Percentiles rank a stretch among this genome's conserved stretches.
Evolutionary conservation across 2,888 invertebrate species (phyloP).

Genomic region (Limenitis camilla): DNA sequence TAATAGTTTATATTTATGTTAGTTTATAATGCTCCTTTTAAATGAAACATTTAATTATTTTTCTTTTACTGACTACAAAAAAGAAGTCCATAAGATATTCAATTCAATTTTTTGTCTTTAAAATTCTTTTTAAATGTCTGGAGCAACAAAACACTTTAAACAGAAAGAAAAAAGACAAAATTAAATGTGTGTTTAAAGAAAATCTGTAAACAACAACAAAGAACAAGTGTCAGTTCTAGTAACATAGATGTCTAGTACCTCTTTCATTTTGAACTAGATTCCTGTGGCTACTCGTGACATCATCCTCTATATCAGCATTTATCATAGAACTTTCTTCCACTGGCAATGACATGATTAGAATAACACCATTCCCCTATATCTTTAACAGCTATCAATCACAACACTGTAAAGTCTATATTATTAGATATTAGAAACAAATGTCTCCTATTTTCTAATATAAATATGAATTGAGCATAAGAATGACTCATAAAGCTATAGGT

Average conservation of each 20-base stretch:
- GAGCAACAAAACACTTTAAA: no score
- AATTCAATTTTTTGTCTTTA: no score
- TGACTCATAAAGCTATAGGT: slow-evolving; percentile 12
- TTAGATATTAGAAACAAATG: neutral
- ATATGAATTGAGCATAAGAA: slow-evolving; percentile 2
- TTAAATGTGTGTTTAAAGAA: no score
- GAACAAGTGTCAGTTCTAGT: neutral
- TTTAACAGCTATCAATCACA: neutral
- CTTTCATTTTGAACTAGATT: slow-evolving; percentile 50
- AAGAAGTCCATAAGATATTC: no score
- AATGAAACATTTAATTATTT: no score
- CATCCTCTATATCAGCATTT: slow-evolving; percentile 61
- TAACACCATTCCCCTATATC: slow-evolving; percentile 27
- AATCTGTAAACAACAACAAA: neutral
- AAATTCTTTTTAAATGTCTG: no score
- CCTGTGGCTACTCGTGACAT: slow-evolving; percentile 54
- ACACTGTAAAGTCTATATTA: neutral
- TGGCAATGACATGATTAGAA: slow-evolving; percentile 50
- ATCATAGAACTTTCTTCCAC: slow-evolving; percentile 63
- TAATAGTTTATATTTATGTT: no score
- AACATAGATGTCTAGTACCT: slow-evolving; percentile 34
- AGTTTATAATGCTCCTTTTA: no score
- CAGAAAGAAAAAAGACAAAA: no score
- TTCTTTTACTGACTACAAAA: no score
- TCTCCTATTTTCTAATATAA: no score